Conservation (phyloP, 1,140 invertebrate species). For the Galleria mellonella region DNA sequence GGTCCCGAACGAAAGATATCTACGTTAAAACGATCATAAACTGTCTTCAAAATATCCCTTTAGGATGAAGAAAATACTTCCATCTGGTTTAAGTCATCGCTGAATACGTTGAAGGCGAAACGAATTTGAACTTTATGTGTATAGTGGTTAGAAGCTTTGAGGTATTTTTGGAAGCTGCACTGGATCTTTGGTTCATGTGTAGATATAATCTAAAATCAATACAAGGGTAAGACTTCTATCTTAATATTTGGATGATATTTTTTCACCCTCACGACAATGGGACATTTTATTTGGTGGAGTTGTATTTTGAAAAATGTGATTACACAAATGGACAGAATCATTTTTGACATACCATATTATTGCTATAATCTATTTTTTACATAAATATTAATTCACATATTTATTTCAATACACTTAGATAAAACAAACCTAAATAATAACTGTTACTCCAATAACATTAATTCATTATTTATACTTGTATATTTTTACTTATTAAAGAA, state of each 20-base stretch:
- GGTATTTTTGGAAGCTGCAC: neutral
- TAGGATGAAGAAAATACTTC: conserved; percentile 4
- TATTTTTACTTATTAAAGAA: no score
- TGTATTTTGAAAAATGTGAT: no score
- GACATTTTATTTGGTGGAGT: no score
- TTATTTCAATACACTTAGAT: no score
- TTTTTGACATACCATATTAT: no score
- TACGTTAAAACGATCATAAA: conserved; percentile 6
- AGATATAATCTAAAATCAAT: conserved; percentile 9
- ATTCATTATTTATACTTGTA: no score
- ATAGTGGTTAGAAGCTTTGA: neutral
- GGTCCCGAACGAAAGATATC: conserved; percentile 1
- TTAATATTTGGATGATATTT: neutral
- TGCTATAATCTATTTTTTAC: no score
- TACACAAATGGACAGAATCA: no score
- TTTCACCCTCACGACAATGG: neutral
- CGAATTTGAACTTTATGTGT: neutral
- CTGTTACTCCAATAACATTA: no score
- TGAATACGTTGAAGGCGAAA: neutral
- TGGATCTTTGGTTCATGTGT: neutral
- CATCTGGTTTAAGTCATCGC: neutral
- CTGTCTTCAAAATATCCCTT: conserved; percentile 8
- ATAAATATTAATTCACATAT: no score
- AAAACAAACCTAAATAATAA: no score
- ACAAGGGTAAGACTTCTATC: neutral